Conservation (phyloP, 2,888 invertebrate genomes). For the Steinernema carpocapsae region DNA sequence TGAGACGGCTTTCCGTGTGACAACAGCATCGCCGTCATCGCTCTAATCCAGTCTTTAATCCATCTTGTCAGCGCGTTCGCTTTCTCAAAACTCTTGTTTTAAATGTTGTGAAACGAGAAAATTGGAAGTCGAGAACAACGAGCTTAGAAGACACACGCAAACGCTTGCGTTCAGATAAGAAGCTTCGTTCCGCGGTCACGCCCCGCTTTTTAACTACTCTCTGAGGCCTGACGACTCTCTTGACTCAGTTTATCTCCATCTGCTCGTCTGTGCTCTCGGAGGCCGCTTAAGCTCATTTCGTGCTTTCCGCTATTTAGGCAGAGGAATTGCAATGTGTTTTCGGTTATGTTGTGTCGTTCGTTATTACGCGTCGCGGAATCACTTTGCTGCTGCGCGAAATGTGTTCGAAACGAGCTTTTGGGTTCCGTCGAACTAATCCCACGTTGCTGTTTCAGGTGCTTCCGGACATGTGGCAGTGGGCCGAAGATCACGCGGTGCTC, state of each 20-base stretch:
- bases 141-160: background rate
- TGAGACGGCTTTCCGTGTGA: too few species aligned
- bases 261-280: background rate
- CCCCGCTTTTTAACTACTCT: background rate
- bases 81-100: background rate
- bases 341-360: constrained; percentile 4
- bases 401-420: background rate
- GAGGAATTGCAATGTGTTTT: background rate
- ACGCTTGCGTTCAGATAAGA: background rate
- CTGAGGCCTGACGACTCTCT: constrained; percentile 5
- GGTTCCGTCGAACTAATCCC: background rate
- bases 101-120: background rate
- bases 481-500: background rate
- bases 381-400: background rate
- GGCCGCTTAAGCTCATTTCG: background rate
- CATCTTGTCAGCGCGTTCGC: background rate
- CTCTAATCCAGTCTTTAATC: too few species aligned
- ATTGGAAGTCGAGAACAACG: background rate
- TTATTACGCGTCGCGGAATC: background rate
- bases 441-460: background rate
- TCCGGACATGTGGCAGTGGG: background rate
- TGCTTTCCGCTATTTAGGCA: background rate
- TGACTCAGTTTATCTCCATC: constrained; percentile 19
- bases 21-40: too few species aligned
- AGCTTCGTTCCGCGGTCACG: constrained; percentile 13